These are phyloP conservation scores for Autographa pulchrina DNA, from an alignment of 2,888 invertebrate species.

Conservation along the genomic window DNA sequence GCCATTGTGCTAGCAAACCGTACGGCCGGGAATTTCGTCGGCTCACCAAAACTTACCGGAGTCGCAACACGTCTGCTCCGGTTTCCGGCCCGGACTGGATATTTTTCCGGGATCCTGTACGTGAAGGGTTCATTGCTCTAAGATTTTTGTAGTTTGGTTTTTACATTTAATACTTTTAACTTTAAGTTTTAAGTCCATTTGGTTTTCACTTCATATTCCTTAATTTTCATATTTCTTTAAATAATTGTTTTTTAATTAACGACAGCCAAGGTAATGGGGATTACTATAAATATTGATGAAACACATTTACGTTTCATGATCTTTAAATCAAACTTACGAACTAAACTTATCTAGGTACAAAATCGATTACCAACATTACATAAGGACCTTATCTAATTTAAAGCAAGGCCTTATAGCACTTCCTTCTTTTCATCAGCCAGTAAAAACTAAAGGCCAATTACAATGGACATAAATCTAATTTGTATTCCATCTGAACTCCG, in stretches of 20 bases:
- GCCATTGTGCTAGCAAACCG: neutral
- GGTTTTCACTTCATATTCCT: too few species aligned
- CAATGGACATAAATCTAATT: slow-evolving; percentile 10
- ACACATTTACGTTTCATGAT: too few species aligned
- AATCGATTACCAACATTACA: too few species aligned
- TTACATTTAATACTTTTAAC: neutral
- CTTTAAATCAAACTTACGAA: too few species aligned
- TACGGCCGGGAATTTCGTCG: neutral
- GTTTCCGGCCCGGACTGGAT: neutral
- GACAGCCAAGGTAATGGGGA: too few species aligned
- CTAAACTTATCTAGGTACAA: too few species aligned
- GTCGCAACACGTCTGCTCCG: slow-evolving; percentile 2
- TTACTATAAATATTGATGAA: too few species aligned
- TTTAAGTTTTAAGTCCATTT: neutral
- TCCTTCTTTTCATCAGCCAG: neutral
- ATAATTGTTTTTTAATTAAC: too few species aligned
- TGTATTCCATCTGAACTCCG: slow-evolving; percentile 31
- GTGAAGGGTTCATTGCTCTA: neutral
- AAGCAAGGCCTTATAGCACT: neutral
- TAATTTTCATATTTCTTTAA: too few species aligned
- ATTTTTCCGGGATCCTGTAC: neutral
- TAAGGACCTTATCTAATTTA: too few species aligned
- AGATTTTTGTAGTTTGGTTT: neutral
- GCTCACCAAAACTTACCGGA: neutral
- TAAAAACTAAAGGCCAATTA: slow-evolving; percentile 2